Evolutionary conservation across 2,113 vertebrate species (phyloP).

Genomic region (Eurystomus gularis): DNA sequence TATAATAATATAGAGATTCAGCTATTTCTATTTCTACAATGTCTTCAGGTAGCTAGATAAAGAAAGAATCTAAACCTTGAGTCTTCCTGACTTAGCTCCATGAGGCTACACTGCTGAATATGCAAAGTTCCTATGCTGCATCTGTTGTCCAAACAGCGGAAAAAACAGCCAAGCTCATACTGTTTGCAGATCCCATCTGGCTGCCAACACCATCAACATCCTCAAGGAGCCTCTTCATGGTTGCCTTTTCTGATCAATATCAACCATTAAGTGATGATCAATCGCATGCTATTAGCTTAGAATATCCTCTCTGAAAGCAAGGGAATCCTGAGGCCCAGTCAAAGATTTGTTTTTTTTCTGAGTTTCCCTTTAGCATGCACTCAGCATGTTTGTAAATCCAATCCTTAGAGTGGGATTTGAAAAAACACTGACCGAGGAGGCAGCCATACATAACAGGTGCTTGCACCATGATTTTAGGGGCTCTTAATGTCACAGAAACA

Average conservation of each 20-base stretch:
- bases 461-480: neutral
- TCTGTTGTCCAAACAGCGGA: neutral
- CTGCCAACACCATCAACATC: neutral
- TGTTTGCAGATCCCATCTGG: neutral
- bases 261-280: neutral
- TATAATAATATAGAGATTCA: neutral
- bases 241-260: neutral
- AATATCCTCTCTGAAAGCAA: neutral
- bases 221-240: neutral
- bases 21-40: neutral
- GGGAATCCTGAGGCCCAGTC: neutral
- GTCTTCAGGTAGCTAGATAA: neutral
- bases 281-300: neutral
- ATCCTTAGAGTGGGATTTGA: neutral
- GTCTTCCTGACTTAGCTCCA: neutral
- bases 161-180: neutral
- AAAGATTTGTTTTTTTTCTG: neutral
- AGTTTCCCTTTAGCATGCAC: neutral
- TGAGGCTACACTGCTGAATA: neutral
- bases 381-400: neutral
- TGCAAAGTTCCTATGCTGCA: neutral
- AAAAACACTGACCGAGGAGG: neutral
- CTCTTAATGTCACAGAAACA: neutral
- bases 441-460: neutral
- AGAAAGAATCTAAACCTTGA: neutral